Conservation (phyloP, 2,888 invertebrate genomes). For the Silvanus unidentatus region DNA sequence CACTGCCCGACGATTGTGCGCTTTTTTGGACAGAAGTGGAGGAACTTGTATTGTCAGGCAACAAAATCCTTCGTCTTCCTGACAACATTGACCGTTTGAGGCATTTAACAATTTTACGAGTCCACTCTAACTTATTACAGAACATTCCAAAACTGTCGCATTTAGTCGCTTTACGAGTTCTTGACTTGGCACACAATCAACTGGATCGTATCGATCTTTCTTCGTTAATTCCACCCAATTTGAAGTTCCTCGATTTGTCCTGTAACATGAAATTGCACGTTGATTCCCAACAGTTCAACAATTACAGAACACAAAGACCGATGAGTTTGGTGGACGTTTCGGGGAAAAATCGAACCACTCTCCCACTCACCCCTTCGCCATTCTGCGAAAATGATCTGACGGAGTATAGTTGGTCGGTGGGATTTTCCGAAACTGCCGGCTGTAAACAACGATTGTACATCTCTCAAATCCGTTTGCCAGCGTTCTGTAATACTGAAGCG, state of each 20-base stretch:
- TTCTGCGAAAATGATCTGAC: constrained; percentile 54
- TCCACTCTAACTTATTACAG: constrained; percentile 75
- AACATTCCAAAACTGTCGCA: constrained; percentile 72
- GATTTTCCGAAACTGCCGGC: constrained; percentile 81
- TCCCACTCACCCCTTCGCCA: constrained; percentile 53
- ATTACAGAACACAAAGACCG: constrained; percentile 71
- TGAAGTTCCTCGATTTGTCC: constrained; percentile 79
- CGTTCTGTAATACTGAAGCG: constrained; percentile 75
- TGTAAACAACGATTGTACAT: constrained; percentile 67
- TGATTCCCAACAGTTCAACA: constrained; percentile 75
- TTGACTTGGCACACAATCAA: constrained; percentile 82
- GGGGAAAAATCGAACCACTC: constrained; percentile 64
- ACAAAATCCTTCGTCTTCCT: constrained; percentile 68
- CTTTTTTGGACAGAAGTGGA: constrained; percentile 73
- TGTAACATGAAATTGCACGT: constrained; percentile 78
- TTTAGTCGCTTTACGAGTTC: constrained; percentile 65
- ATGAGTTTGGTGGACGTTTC: constrained; percentile 81
- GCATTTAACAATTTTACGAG: constrained; percentile 67
- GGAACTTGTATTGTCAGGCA: constrained; percentile 77
- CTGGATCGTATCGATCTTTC: constrained; percentile 73
- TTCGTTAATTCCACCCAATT: constrained; percentile 69
- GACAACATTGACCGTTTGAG: constrained; percentile 67
- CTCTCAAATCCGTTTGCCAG: constrained; percentile 69
- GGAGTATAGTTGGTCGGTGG: constrained; percentile 70
- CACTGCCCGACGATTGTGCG: constrained; percentile 67